Evolutionary conservation across 2,113 vertebrate species (phyloP).

Genomic region (Haemorhous mexicanus): DNA sequence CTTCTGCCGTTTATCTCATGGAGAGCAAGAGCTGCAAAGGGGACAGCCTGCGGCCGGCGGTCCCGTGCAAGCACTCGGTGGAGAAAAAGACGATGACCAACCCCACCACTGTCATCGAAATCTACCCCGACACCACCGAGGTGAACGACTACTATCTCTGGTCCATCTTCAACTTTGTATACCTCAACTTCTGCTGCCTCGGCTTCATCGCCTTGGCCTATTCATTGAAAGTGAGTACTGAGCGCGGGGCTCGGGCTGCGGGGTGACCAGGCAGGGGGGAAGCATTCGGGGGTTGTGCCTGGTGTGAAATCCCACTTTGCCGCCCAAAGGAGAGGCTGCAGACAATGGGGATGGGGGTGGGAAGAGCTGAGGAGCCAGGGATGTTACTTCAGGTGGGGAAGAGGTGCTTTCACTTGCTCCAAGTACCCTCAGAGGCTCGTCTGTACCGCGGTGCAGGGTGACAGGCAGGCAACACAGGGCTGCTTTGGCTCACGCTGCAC

Average conservation of each 20-base stretch:
- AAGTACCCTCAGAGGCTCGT: background rate
- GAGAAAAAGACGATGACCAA: constrained; percentile 79
- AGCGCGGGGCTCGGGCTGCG: accelerated
- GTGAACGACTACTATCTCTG: constrained; percentile 83
- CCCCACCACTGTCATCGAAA: constrained; percentile 75
- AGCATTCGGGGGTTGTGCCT: accelerated
- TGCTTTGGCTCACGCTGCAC: background rate
- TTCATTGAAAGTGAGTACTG: constrained; percentile 77
- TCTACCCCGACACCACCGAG: constrained; percentile 76
- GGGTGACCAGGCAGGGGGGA: background rate
- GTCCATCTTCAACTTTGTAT: constrained; percentile 87
- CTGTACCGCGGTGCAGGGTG: accelerated
- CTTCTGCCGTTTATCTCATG: constrained; percentile 74
- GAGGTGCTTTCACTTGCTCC: background rate
- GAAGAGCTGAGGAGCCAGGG: background rate
- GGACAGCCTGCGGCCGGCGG: constrained; percentile 64
- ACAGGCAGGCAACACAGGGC: background rate
- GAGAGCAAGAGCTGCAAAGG: constrained; percentile 76
- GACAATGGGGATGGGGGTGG: too few species aligned
- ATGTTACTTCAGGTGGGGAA: background rate
- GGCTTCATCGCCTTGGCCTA: constrained; percentile 83
- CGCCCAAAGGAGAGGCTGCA: background rate
- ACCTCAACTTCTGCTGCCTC: constrained; percentile 85
- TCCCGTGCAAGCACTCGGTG: constrained; percentile 73
- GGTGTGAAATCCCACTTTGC: background rate